phyloP scores from a whole-genome alignment of 2,888 invertebrate species.

The Abrostola triplasia region DNA sequence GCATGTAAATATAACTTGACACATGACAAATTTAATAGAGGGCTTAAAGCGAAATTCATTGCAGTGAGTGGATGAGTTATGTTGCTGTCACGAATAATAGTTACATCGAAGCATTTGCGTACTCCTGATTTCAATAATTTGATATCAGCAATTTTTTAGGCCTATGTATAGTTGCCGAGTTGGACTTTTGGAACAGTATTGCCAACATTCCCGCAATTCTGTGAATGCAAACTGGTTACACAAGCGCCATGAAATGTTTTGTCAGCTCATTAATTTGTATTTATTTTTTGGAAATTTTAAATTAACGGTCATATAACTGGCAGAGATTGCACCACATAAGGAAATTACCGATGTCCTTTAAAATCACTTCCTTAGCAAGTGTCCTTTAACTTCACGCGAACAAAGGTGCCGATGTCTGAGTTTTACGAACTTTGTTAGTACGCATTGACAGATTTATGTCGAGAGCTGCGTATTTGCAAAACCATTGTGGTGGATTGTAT shows the following conservation, averaged over 20 bases:
- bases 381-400: constrained; percentile 59
- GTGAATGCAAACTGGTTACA: constrained; percentile 37
- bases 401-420: constrained; percentile 56
- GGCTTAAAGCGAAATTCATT: constrained; percentile 51
- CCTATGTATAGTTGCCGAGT: constrained; percentile 11
- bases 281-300: constrained; percentile 42
- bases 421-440: constrained; percentile 64
- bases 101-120: not conserved
- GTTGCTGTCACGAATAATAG: constrained; percentile 20
- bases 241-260: constrained; percentile 37
- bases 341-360: constrained; percentile 62
- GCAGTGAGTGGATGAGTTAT: constrained; percentile 44
- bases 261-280: constrained; percentile 42
- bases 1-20: constrained; percentile 60
- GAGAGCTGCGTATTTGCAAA: constrained; percentile 35
- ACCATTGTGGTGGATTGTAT: constrained; percentile 38
- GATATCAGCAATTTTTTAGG: constrained; percentile 17
- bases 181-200: constrained; percentile 2
- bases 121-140: constrained; percentile 5
- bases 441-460: constrained; percentile 68
- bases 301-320: constrained; percentile 41
- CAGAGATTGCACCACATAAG: constrained; percentile 55
- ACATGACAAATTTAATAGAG: constrained; percentile 61
- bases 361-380: constrained; percentile 56
- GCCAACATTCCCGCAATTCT: constrained; percentile 20